Conservation (phyloP, 1,140 invertebrate genomes). For the Atta cephalotes region DNA sequence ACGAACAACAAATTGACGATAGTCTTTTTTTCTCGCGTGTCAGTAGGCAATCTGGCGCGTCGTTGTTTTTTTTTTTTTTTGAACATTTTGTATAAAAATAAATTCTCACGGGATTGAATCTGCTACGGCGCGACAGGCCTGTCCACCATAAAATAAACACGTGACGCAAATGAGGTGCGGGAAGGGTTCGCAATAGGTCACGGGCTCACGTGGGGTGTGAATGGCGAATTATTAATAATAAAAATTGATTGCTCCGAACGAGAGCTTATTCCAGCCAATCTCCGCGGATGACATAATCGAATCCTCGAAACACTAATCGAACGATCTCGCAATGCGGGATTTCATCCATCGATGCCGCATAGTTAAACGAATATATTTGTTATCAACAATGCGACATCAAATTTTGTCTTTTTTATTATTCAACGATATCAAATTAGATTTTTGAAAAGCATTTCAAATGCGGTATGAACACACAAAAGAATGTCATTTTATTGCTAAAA, state of each 20-base stretch:
- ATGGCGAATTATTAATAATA: constrained; percentile 79
- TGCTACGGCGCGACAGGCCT: constrained; percentile 42
- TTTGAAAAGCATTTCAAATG: not conserved
- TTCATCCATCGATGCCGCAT: not conserved
- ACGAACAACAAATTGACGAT: not conserved
- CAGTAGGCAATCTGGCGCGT: constrained; percentile 31
- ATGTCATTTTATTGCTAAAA: too few species aligned
- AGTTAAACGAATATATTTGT: not conserved
- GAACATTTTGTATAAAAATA: constrained; percentile 68
- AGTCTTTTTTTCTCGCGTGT: not conserved
- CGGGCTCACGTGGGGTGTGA: constrained; percentile 76
- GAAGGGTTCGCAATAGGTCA: constrained; percentile 76
- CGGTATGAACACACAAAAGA: not conserved
- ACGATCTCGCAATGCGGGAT: constrained; percentile 31
- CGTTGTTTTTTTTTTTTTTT: not conserved
- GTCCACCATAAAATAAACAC: constrained; percentile 67
- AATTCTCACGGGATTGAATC: constrained; percentile 54
- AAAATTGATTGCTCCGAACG: constrained; percentile 77
- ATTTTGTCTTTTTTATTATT: constrained; percentile 7
- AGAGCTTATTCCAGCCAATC: constrained; percentile 70
- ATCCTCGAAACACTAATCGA: constrained; percentile 41
- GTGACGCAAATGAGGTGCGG: constrained; percentile 67
- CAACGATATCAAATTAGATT: not conserved
- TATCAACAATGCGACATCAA: not conserved
- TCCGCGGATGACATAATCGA: constrained; percentile 60